phyloP scores from a whole-genome alignment of 2,113 vertebrate genomes.

The Hepsetus odoe region DNA sequence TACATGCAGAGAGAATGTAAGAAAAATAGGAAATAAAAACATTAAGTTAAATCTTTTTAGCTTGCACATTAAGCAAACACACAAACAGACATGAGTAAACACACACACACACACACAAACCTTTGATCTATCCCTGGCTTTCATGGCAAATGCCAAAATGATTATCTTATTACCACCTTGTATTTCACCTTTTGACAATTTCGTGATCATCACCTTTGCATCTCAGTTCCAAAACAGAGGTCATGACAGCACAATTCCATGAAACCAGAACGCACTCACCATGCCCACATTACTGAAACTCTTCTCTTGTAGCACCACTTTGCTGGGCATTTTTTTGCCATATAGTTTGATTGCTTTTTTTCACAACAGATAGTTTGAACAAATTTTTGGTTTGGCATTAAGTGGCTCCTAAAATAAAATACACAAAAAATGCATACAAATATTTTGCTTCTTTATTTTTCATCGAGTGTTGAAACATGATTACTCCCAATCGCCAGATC shows the following conservation, averaged over 20 bases:
- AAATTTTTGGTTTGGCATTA: too few relatives aligned
- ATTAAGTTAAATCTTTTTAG: not conserved
- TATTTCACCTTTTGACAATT: not conserved
- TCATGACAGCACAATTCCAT: not conserved
- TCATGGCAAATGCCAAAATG: slow-evolving; percentile 39
- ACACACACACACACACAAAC: not conserved
- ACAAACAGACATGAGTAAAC: not conserved
- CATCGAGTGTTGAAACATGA: too few relatives aligned
- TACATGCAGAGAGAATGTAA: not conserved
- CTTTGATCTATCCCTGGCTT: slow-evolving; percentile 34
- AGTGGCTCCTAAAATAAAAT: too few relatives aligned
- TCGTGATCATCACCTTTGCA: slow-evolving; percentile 17
- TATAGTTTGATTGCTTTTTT: too few relatives aligned
- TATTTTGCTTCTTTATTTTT: too few relatives aligned
- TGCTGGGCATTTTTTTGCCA: too few relatives aligned
- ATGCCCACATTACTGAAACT: too few relatives aligned
- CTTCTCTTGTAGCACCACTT: too few relatives aligned
- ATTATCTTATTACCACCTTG: slow-evolving; percentile 31
- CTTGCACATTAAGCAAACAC: not conserved
- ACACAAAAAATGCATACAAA: too few relatives aligned
- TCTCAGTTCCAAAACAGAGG: not conserved
- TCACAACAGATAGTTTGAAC: too few relatives aligned
- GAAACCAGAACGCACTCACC: not conserved
- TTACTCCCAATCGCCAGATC: too few relatives aligned
- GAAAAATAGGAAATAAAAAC: not conserved